Conservation (phyloP, 2,113 vertebrate species). For the Melanerpes formicivorus region DNA sequence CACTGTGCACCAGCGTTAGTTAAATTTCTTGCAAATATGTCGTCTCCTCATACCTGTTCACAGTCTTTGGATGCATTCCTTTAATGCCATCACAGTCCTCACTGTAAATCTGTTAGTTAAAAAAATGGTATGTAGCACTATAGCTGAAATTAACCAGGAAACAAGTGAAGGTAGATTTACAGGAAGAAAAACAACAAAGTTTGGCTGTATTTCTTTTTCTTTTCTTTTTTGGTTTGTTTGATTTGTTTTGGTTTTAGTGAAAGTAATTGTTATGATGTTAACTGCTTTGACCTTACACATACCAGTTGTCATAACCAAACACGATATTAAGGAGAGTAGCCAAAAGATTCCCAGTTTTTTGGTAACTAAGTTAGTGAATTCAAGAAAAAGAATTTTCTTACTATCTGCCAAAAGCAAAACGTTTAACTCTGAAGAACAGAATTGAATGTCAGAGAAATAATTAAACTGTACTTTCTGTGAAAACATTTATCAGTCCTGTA, state of each 20-base stretch:
- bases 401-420: conserved; percentile 52
- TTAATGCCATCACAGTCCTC: background rate
- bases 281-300: background rate
- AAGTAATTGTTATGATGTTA: background rate
- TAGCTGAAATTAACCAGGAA: background rate
- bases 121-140: background rate
- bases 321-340: accelerated
- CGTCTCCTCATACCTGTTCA: background rate
- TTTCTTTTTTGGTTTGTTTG: too few species aligned
- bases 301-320: background rate
- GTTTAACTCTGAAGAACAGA: conserved; percentile 77
- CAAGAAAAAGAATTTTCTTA: conserved; percentile 55
- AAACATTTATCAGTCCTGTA: conserved; percentile 79
- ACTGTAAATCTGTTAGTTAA: background rate
- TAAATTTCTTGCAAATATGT: background rate
- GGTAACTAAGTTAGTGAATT: conserved; percentile 69
- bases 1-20: background rate
- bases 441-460: conserved; percentile 76
- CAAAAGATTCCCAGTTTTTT: background rate
- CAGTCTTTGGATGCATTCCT: background rate
- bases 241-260: background rate
- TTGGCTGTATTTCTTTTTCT: background rate
- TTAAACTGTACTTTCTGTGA: conserved; percentile 76
- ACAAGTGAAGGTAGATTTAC: background rate
- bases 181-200: background rate